A percentile compares a stretch with the other conserved stretches of the same genome.
phyloP scores from a whole-genome alignment of 1,140 invertebrate species.

The Zophobas morio region DNA sequence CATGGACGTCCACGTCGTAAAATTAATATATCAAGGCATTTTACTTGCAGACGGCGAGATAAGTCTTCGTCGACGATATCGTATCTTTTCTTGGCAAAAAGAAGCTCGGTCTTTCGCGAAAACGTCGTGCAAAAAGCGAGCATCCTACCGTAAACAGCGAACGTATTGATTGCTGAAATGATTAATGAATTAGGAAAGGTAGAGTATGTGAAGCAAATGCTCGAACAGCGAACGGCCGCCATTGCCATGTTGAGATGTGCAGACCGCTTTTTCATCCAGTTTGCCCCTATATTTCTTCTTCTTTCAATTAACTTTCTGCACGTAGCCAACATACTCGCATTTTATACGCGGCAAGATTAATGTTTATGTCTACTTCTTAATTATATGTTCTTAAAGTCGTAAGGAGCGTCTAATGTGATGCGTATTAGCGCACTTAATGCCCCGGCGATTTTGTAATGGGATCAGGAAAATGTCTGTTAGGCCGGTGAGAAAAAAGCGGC shows the following conservation, averaged over 20 bases:
- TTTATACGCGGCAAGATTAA: constrained; percentile 45
- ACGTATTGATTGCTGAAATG: constrained; percentile 43
- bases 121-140: constrained; percentile 5
- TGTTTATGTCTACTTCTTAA: constrained; percentile 48
- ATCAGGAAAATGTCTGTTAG: constrained; percentile 11
- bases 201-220: constrained; percentile 46
- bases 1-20: constrained; percentile 14
- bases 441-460: constrained; percentile 27
- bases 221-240: constrained; percentile 34
- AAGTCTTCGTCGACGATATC: constrained; percentile 16
- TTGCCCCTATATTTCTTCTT: constrained; percentile 45
- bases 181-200: constrained; percentile 46
- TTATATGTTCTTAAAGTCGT: constrained; percentile 41
- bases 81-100: constrained; percentile 16
- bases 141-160: constrained; percentile 38
- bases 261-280: constrained; percentile 49
- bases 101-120: constrained; percentile 19
- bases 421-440: constrained; percentile 29
- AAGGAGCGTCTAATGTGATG: constrained; percentile 33
- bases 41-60: constrained; percentile 18
- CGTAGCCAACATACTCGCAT: constrained; percentile 40
- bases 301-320: constrained; percentile 51
- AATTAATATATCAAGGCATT: constrained; percentile 28
- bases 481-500: constrained; percentile 1
- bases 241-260: constrained; percentile 45